Conservation (phyloP, 2,797 vertebrate genomes). For the Geotria australis region DNA sequence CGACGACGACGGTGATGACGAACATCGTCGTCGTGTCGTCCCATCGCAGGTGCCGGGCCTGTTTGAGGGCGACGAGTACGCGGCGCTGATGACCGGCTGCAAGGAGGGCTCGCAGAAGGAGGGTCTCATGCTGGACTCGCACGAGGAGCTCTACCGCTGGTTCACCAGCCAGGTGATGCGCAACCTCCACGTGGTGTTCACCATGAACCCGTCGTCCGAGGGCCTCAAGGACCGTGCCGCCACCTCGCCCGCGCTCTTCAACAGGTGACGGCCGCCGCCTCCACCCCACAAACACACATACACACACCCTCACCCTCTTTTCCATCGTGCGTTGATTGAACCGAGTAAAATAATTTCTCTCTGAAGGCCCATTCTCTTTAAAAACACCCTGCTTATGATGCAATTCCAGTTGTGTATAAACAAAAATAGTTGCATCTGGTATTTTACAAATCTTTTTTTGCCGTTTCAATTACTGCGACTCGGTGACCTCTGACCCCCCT, state of each 20-base stretch:
- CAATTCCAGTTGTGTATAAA: too few species aligned
- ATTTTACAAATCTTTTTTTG: too few species aligned
- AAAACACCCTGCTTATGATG: too few species aligned
- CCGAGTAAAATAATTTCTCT: too few species aligned
- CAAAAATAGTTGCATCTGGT: too few species aligned
- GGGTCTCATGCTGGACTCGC: conserved; percentile 88
- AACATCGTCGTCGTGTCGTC: too few species aligned
- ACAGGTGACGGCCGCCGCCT: conserved; percentile 24
- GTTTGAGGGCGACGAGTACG: conserved; percentile 93
- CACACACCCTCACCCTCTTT: too few species aligned
- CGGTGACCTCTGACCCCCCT: too few species aligned
- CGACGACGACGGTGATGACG: too few species aligned
- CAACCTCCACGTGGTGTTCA: conserved; percentile 96
- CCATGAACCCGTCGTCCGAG: conserved; percentile 96
- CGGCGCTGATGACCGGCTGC: conserved; percentile 91
- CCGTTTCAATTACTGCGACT: too few species aligned
- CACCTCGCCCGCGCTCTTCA: conserved; percentile 89
- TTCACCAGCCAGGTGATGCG: conserved; percentile 97
- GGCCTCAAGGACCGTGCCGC: conserved; percentile 89
- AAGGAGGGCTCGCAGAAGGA: conserved; percentile 98
- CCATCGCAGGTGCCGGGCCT: conserved; percentile 64
- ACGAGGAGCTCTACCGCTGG: conserved; percentile 95
- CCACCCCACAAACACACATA: too few species aligned
- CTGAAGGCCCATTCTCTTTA: too few species aligned
- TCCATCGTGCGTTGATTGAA: background rate